These are phyloP conservation scores for Hemibagrus guttatus DNA, from an alignment of 2,797 vertebrate genomes.

Conservation along the genomic window DNA sequence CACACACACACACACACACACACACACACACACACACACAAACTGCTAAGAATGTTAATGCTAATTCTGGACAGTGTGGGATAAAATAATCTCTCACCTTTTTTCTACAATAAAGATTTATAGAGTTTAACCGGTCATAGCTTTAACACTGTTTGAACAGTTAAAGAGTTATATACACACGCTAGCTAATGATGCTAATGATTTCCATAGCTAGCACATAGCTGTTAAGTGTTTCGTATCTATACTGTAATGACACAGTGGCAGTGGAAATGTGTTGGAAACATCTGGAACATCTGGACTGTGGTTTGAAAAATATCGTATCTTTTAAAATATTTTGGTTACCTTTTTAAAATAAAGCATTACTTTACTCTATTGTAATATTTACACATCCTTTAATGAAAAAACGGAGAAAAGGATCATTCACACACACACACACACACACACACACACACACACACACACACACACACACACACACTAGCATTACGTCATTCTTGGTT, in stretches of 20 bases:
- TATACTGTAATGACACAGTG: neutral
- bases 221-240: neutral
- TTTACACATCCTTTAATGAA: neutral
- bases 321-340: too few relatives aligned
- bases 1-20: too few relatives aligned
- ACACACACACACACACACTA: conserved; percentile 48
- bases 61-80: neutral
- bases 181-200: neutral
- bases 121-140: neutral
- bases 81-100: neutral
- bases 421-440: conserved; percentile 18
- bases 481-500: conserved; percentile 72
- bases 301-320: too few relatives aligned
- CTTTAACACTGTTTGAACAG: neutral
- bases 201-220: neutral
- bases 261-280: neutral
- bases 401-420: neutral
- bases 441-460: conserved; percentile 21
- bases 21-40: too few relatives aligned
- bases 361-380: neutral
- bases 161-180: neutral
- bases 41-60: neutral
- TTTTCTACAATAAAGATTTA: neutral
- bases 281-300: neutral
- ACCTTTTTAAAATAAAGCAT: too few relatives aligned